Percentiles rank a stretch among this genome's conserved stretches.
These are phyloP conservation scores for Danio kyathit DNA, from an alignment of 2,797 vertebrate species.

Conservation along the genomic window DNA sequence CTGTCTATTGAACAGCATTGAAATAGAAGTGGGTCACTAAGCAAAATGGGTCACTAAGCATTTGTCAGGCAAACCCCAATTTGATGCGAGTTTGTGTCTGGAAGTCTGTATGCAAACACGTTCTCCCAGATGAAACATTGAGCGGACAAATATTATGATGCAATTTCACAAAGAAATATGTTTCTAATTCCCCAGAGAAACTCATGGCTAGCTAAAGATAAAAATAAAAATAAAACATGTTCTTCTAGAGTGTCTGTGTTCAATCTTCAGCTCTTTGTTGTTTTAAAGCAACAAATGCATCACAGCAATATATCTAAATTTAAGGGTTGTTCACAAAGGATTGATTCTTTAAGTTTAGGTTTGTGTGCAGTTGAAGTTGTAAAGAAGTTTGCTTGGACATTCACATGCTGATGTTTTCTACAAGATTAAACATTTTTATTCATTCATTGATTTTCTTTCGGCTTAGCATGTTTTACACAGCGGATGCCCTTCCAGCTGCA, in stretches of 20 bases:
- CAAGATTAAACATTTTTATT: no score
- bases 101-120: slow-evolving; percentile 24
- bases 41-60: slow-evolving; percentile 41
- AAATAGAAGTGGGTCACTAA: slow-evolving; percentile 25
- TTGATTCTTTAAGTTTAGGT: not conserved
- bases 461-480: no score
- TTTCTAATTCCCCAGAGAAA: not conserved
- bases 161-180: not conserved
- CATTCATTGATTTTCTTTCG: no score
- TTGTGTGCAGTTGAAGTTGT: not conserved
- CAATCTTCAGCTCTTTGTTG: not conserved
- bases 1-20: slow-evolving; percentile 23
- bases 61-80: slow-evolving; percentile 28
- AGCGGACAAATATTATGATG: slow-evolving; percentile 22
- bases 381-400: no score
- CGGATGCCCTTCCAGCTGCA: no score
- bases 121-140: slow-evolving; percentile 7
- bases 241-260: not conserved
- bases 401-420: no score
- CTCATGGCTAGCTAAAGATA: not conserved
- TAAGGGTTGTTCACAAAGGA: not conserved
- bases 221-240: not conserved
- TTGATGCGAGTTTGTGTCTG: not conserved
- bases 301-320: not conserved
- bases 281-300: not conserved